phyloP scores from a whole-genome alignment of 2,113 vertebrate genomes.

The Peromyscus polionotus region DNA sequence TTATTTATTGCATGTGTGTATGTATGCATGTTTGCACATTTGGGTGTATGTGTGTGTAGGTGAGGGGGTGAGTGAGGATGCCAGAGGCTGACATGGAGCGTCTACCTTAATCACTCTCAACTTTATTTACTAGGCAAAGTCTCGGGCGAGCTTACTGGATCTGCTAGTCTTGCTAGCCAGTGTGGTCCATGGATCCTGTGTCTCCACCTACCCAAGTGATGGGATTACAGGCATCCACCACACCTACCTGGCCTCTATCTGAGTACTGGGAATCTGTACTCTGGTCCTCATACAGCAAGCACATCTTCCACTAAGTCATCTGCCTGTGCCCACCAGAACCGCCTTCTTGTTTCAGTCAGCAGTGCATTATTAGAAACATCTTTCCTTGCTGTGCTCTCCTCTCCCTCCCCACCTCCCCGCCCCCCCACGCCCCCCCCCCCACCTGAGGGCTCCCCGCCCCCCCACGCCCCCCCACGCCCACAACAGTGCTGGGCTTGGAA shows the following conservation, averaged over 20 bases:
- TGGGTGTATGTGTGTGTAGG: not conserved
- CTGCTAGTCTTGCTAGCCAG: not conserved
- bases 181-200: not conserved
- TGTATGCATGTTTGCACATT: not conserved
- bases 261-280: not conserved
- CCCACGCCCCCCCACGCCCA: too few species aligned
- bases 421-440: too few species aligned
- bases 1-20: not conserved
- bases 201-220: not conserved
- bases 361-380: not conserved
- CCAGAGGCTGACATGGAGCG: not conserved
- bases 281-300: not conserved
- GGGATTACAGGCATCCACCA: not conserved
- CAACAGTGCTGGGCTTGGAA: not conserved
- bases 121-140: not conserved
- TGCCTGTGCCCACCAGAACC: too few species aligned
- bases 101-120: not conserved
- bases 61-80: not conserved
- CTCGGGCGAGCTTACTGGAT: not conserved
- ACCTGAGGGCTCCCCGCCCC: too few species aligned
- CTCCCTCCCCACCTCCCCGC: too few species aligned
- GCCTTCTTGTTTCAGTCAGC: not conserved
- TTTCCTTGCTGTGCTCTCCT: not conserved
- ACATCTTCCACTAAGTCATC: not conserved
- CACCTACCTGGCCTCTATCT: not conserved